Evolutionary conservation across 2,113 vertebrate genomes (phyloP).

Genomic region (Prolemur simus): DNA sequence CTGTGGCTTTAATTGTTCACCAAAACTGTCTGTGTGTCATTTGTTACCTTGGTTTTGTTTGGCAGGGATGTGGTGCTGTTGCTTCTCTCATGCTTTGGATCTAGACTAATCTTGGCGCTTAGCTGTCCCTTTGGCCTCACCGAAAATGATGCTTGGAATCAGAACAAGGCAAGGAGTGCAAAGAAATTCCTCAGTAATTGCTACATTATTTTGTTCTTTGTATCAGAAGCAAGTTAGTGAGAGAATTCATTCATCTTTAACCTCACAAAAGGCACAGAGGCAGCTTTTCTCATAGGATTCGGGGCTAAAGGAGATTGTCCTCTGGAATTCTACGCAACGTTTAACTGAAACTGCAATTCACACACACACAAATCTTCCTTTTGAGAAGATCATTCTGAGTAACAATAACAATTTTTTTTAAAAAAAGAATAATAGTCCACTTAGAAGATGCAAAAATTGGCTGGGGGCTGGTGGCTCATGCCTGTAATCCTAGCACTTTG

Average conservation of each 20-base stretch:
- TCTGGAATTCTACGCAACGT: neutral
- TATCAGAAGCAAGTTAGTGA: slow-evolving; percentile 50
- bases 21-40: neutral
- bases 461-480: too few relatives aligned
- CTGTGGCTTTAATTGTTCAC: neutral
- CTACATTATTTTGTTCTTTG: slow-evolving; percentile 38
- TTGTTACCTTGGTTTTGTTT: neutral
- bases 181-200: slow-evolving; percentile 57
- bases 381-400: neutral
- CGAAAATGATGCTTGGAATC: slow-evolving; percentile 51
- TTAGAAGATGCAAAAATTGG: neutral
- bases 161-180: slow-evolving; percentile 7
- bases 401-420: neutral
- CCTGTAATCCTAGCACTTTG: too few relatives aligned
- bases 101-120: neutral
- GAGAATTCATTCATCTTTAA: slow-evolving; percentile 60
- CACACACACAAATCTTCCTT: neutral
- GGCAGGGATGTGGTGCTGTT: neutral
- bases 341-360: slow-evolving; percentile 55
- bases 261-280: slow-evolving; percentile 4
- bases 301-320: slow-evolving; percentile 14
- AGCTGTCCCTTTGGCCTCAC: neutral
- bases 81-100: neutral
- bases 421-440: neutral
- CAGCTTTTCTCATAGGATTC: neutral